Evolutionary conservation across 1,140 invertebrate species (phyloP).

Genomic region (Cherax quadricarinatus): DNA sequence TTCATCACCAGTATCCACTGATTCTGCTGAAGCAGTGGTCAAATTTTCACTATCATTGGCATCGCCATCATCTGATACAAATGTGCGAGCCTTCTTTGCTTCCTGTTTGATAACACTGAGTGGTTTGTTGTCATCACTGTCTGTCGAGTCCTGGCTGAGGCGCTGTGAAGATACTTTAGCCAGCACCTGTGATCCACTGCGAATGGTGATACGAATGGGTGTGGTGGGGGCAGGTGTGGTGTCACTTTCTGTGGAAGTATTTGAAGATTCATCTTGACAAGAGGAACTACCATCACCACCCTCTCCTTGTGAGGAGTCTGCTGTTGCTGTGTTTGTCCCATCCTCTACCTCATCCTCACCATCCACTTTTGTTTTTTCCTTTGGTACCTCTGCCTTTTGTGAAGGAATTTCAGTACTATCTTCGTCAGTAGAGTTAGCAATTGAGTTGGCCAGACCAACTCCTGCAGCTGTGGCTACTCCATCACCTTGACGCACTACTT

Average conservation of each 20-base stretch:
- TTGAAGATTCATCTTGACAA: slow-evolving; percentile 48
- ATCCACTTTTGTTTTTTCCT: too few species aligned
- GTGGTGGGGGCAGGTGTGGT: slow-evolving; percentile 44
- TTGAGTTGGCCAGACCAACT: slow-evolving; percentile 6
- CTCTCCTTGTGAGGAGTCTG: slow-evolving; percentile 19
- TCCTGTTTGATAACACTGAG: slow-evolving; percentile 49
- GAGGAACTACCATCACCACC: slow-evolving; percentile 44
- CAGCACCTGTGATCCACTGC: slow-evolving; percentile 85
- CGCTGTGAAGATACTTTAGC: slow-evolving; percentile 78
- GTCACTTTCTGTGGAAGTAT: slow-evolving; percentile 52
- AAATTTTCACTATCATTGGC: background rate
- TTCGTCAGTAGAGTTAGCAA: background rate
- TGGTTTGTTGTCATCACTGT: slow-evolving; percentile 66
- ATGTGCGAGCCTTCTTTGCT: slow-evolving; percentile 72
- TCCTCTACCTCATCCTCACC: background rate
- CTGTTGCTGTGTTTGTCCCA: background rate
- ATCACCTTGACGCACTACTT: slow-evolving; percentile 80
- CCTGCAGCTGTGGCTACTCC: slow-evolving; percentile 77
- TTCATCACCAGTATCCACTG: background rate
- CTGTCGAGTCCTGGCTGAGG: slow-evolving; percentile 62
- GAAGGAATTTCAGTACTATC: background rate
- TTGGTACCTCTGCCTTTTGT: background rate
- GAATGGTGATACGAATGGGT: slow-evolving; percentile 80
- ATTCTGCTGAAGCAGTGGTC: background rate
- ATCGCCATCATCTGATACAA: slow-evolving; percentile 3